A percentile compares a stretch with the other conserved stretches of the same genome.
Evolutionary conservation across 2,888 invertebrate genomes (phyloP).

Genomic region (Oeneis ivallda): DNA sequence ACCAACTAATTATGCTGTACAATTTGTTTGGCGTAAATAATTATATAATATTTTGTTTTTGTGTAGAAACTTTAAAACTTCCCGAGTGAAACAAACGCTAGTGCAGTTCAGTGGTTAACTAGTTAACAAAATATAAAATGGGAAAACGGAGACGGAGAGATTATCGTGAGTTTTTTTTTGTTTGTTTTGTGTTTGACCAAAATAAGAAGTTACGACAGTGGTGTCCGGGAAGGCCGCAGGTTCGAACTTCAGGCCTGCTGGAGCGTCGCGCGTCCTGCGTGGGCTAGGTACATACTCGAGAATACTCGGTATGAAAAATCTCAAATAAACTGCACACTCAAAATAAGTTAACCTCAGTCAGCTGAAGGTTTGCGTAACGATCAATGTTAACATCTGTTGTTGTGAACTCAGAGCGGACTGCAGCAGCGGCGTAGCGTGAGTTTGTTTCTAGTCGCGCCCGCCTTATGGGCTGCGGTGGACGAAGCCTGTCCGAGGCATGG

Average conservation of each 20-base stretch:
- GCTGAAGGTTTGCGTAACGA: neutral
- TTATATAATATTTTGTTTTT: neutral
- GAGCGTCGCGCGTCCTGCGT: neutral
- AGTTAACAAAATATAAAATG: constrained; percentile 19
- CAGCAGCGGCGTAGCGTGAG: too few relatives aligned
- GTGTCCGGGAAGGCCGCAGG: neutral
- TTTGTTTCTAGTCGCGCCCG: too few relatives aligned
- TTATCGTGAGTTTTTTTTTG: constrained; percentile 29
- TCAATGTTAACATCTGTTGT: neutral
- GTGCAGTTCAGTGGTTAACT: neutral
- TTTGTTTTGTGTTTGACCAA: too few relatives aligned
- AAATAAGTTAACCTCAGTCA: neutral
- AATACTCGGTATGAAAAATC: neutral
- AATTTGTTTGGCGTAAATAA: neutral
- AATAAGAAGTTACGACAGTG: too few relatives aligned
- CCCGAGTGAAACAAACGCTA: neutral
- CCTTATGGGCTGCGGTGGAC: too few relatives aligned
- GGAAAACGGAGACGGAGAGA: constrained; percentile 31
- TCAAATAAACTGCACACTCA: neutral
- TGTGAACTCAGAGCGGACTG: too few relatives aligned
- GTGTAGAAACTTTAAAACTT: constrained; percentile 1
- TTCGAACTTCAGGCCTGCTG: neutral
- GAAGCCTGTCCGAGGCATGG: too few relatives aligned
- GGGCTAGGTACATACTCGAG: neutral
- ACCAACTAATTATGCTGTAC: too few relatives aligned